Evolutionary conservation across 2,888 invertebrate species (phyloP).

Genomic region (Drosophila borealis): DNA sequence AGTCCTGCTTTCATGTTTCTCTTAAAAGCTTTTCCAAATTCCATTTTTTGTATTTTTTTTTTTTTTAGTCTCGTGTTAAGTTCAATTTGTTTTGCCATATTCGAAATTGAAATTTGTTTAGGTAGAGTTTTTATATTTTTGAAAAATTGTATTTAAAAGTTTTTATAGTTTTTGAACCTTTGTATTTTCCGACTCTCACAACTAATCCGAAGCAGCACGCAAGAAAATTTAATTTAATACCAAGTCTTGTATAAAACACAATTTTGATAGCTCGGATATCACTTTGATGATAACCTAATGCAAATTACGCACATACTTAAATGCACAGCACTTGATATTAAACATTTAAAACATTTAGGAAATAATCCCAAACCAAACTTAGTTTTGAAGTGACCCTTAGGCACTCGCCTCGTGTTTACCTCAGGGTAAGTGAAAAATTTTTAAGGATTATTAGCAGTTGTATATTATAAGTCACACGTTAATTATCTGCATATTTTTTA

Average conservation of each 20-base stretch:
- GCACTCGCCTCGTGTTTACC: not conserved
- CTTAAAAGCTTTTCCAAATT: slow-evolving; percentile 35
- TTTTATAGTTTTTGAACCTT: slow-evolving; percentile 19
- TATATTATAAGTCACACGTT: no score
- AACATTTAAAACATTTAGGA: slow-evolving; percentile 21
- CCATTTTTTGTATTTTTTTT: slow-evolving; percentile 8
- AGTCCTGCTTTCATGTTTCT: slow-evolving; percentile 85
- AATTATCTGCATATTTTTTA: no score
- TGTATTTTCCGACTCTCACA: slow-evolving; percentile 19
- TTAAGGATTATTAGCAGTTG: no score
- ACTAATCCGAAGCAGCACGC: slow-evolving; percentile 29
- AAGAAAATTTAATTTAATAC: slow-evolving; percentile 24
- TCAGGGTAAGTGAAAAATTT: not conserved
- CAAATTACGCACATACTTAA: slow-evolving; percentile 34
- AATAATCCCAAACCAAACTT: no score
- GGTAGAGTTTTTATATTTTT: slow-evolving; percentile 13
- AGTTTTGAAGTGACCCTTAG: slow-evolving; percentile 17
- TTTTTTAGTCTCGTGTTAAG: slow-evolving; percentile 24
- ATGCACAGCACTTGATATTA: slow-evolving; percentile 34
- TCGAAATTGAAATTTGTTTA: slow-evolving; percentile 17
- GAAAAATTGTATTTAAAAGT: slow-evolving; percentile 8
- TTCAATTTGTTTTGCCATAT: slow-evolving; percentile 19
- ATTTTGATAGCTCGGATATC: slow-evolving; percentile 16
- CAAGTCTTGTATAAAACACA: slow-evolving; percentile 22
- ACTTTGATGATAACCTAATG: slow-evolving; percentile 12